A percentile compares a stretch with the other conserved stretches of the same genome.
phyloP scores from a whole-genome alignment of 2,797 vertebrate genomes.

The Cossypha niveicapilla region DNA sequence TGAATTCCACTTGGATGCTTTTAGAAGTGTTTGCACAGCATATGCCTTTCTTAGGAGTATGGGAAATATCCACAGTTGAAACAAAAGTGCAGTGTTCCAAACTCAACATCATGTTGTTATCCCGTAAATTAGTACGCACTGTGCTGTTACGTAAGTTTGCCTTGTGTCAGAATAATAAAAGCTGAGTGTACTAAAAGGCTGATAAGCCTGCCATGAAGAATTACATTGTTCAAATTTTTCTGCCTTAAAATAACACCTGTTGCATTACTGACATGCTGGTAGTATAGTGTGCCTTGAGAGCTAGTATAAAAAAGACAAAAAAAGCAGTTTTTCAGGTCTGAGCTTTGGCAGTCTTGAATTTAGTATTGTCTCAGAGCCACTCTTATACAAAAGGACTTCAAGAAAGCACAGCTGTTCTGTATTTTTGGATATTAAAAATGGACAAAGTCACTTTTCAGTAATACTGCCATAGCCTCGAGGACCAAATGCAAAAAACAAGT shows the following conservation, averaged over 20 bases:
- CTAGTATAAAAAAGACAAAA: background rate
- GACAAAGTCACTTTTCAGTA: constrained; percentile 44
- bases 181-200: constrained; percentile 9
- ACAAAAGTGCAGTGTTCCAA: constrained; percentile 11
- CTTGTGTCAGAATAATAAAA: constrained; percentile 27
- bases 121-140: background rate
- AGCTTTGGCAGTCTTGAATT: constrained; percentile 16
- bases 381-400: background rate
- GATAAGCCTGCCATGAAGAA: constrained; percentile 35
- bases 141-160: constrained; percentile 26
- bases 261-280: background rate
- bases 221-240: background rate
- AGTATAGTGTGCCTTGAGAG: background rate
- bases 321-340: background rate
- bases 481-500: background rate
- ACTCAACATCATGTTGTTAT: background rate
- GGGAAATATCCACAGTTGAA: constrained; percentile 30
- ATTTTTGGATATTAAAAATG: constrained; percentile 45
- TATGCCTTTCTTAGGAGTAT: constrained; percentile 15
- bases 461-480: background rate
- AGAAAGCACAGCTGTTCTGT: constrained; percentile 36
- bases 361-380: background rate
- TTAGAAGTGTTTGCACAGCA: background rate
- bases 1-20: constrained; percentile 31
- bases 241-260: constrained; percentile 29